Base-by-base conservation (phyloP, 2,113 vertebrate species). In the Pelvicachromis taeniatus region DNA sequence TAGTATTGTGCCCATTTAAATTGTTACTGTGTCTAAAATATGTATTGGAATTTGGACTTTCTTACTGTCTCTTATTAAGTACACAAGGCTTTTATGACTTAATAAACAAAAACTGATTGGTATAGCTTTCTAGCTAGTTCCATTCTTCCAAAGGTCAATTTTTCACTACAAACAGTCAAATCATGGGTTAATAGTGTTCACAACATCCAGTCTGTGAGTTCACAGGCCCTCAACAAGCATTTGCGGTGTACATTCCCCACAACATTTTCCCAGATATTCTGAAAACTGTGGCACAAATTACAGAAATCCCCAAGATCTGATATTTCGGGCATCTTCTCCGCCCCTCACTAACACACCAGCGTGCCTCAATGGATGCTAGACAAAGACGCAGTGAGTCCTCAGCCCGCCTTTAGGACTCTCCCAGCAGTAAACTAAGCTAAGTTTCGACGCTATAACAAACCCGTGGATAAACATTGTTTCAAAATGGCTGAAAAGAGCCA, bases 401-500 rank as follows among this genome's bases (percentile, higher is more conserved):
- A 33, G 61, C 78, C 88, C 87, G 19, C 86, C 88, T 85, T 75
- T 86, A 4, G 86, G 87, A 82, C 89, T 52, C 90, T 91, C 90
- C 19, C 92, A 90, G 92, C 85, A 85, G 89, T 73, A 77, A 84
- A 78, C 91, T 82, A 68, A 83, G 87, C 89, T 91, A 94, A 84
- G 92, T 90, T 93, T 87, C 89, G 40, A 7, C n/a, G 83, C 88
- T 85, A 81, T 83, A 81, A 88, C 88, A 82, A 90, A 91, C 88
- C 91, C 13, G 75, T 87, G 91, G 90, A 94, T 94, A 91, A 93
- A 94, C 90, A 94, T 91, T 88, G 91, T 92, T 92, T 89, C 91
- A 91, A 93, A 93, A 92, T 88, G 89, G 84, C 94, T 95, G 94
- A 95, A 95, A 93, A 53, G 93, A 93, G 70, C 45, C 93, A 95